Evolutionary conservation across 1,140 invertebrate genomes (phyloP).

Genomic region (Thereuonema tuberculata): DNA sequence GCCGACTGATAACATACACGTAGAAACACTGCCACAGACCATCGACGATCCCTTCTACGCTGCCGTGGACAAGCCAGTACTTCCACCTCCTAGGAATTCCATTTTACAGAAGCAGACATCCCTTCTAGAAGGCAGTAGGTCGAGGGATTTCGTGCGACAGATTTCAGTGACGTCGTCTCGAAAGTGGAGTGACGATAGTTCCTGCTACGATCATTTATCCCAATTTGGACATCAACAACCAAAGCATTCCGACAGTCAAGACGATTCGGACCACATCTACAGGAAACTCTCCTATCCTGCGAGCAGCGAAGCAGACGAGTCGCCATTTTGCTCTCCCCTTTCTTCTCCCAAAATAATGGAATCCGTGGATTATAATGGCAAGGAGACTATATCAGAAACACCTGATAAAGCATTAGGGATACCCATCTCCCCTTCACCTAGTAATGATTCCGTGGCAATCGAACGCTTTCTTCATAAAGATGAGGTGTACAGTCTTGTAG

Average conservation of each 20-base stretch:
- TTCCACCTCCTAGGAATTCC: background rate
- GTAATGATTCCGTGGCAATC: background rate
- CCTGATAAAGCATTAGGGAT: background rate
- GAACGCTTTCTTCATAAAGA: conserved; percentile 6
- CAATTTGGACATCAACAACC: no score
- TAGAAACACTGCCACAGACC: conserved; percentile 3
- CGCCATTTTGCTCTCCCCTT: no score
- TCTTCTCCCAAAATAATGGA: no score
- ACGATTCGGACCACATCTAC: conserved; percentile 1
- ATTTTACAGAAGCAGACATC: background rate
- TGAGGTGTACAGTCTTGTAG: conserved; percentile 5
- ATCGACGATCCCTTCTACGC: no score
- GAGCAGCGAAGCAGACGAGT: background rate
- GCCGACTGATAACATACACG: conserved; percentile 6
- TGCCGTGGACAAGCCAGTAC: no score
- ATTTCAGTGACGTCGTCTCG: background rate
- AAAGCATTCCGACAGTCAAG: background rate
- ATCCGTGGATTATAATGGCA: background rate
- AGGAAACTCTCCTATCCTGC: background rate
- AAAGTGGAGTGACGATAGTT: no score
- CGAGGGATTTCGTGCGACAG: no score
- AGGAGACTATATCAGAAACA: background rate
- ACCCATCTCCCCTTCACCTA: background rate
- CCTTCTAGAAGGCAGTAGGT: no score
- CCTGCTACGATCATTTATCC: conserved; percentile 6